A percentile compares a stretch with the other conserved stretches of the same genome.
Conservation (phyloP, 2,888 invertebrate species). For the Drosophila mimica region DNA sequence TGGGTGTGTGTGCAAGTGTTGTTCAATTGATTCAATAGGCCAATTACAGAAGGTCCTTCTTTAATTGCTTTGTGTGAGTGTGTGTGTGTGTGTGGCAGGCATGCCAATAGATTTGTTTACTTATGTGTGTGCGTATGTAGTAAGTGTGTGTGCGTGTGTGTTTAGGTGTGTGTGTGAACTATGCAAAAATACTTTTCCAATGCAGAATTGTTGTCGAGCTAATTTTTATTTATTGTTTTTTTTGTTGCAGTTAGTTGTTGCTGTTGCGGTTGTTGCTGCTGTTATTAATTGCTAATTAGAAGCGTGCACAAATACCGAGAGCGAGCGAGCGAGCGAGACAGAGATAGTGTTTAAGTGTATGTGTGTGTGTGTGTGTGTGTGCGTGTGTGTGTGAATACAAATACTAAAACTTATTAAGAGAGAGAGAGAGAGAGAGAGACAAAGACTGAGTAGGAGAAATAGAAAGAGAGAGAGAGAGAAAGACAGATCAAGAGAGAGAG, state of each 20-base stretch:
- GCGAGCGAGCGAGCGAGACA: slow-evolving; percentile 53
- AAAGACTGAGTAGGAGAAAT: slow-evolving; percentile 23
- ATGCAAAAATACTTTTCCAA: slow-evolving; percentile 75
- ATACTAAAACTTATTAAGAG: slow-evolving; percentile 41
- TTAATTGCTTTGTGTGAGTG: slow-evolving; percentile 10
- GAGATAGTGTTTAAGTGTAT: slow-evolving; percentile 27
- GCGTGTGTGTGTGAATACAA: slow-evolving; percentile 33
- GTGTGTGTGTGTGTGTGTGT: slow-evolving; percentile 15
- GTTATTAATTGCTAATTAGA: slow-evolving; percentile 56
- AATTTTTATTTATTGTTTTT: neutral
- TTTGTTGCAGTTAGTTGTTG: slow-evolving; percentile 60
- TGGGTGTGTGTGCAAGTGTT: slow-evolving; percentile 4
- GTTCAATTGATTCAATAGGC: slow-evolving; percentile 13
- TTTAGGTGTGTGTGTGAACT: slow-evolving; percentile 55
- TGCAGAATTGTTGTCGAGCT: slow-evolving; percentile 51
- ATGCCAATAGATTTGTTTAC: neutral
- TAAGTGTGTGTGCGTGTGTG: slow-evolving; percentile 10
- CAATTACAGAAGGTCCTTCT: slow-evolving; percentile 26
- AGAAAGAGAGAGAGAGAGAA: slow-evolving; percentile 5
- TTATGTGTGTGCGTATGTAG: slow-evolving; percentile 31
- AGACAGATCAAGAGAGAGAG: slow-evolving; percentile 12
- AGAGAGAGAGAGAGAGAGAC: slow-evolving; percentile 35
- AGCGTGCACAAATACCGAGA: slow-evolving; percentile 66
- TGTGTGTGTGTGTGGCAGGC: slow-evolving; percentile 9
- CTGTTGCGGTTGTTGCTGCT: slow-evolving; percentile 43